These are phyloP conservation scores for Branchellion lobata DNA, from an alignment of 2,888 invertebrate species.

Conservation along the genomic window DNA sequence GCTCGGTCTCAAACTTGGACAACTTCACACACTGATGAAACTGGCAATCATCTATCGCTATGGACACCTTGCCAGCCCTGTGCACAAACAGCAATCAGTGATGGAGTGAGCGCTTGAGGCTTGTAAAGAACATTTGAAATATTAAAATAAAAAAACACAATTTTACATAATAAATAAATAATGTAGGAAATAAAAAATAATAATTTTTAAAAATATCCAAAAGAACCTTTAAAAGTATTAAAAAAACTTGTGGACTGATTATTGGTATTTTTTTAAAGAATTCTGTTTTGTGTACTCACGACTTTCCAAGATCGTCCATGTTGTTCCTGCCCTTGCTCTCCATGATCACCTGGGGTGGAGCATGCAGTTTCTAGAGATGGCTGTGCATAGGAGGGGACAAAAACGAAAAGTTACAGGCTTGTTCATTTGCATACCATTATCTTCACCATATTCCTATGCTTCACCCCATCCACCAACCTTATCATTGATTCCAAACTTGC, in stretches of 20 bases:
- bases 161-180: not conserved
- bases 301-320: constrained; percentile 56
- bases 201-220: not conserved
- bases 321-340: constrained; percentile 69
- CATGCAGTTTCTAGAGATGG: too few species aligned
- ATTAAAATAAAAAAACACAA: not conserved
- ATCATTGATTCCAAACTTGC: constrained; percentile 98
- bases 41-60: constrained; percentile 97
- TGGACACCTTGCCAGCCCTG: constrained; percentile 51
- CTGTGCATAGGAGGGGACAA: too few species aligned
- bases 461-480: constrained; percentile 70
- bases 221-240: too few species aligned
- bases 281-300: constrained; percentile 46
- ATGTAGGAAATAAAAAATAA: not conserved
- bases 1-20: constrained; percentile 99
- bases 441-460: too few species aligned
- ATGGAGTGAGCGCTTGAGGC: not conserved
- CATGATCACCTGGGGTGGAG: constrained; percentile 69
- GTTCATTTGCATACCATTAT: too few species aligned
- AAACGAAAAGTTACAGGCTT: too few species aligned
- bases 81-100: too few species aligned
- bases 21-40: constrained; percentile 99
- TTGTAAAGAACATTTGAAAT: constrained; percentile 8
- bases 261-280: too few species aligned
- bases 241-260: too few species aligned